Evolutionary conservation across 2,888 invertebrate genomes (phyloP).

Genomic region (Zonitis immaculata): DNA sequence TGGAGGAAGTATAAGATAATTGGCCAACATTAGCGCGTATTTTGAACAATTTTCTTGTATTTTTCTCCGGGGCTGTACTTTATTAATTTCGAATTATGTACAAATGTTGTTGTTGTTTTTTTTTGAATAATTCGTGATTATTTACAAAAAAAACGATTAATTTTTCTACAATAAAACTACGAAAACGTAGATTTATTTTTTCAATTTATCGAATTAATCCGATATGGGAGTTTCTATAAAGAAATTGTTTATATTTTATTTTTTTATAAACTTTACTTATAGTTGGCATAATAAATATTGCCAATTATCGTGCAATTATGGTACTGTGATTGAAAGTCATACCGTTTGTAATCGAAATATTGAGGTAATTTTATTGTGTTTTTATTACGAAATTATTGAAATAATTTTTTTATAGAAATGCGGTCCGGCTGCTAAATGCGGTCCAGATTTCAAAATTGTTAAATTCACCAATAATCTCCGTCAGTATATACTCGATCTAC

Average conservation of each 20-base stretch:
- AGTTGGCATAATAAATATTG: slow-evolving; percentile 30
- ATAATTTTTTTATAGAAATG: slow-evolving; percentile 36
- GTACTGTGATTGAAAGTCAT: slow-evolving; percentile 26
- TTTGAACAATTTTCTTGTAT: background rate
- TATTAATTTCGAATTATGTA: no score
- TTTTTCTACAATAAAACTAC: background rate
- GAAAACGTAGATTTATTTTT: background rate
- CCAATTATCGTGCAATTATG: slow-evolving; percentile 29
- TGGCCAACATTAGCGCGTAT: background rate
- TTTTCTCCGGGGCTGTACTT: background rate
- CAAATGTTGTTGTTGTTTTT: background rate
- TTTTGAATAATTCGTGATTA: background rate
- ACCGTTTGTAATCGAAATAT: slow-evolving; percentile 30
- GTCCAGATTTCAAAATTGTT: slow-evolving; percentile 38
- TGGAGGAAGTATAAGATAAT: no score
- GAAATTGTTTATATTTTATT: background rate
- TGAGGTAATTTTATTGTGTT: slow-evolving; percentile 20
- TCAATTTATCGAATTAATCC: background rate
- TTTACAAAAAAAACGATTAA: background rate
- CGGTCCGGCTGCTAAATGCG: slow-evolving; percentile 37
- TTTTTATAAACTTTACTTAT: slow-evolving; percentile 5
- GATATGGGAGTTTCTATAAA: background rate
- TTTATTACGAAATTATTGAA: slow-evolving; percentile 7
- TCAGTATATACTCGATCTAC: slow-evolving; percentile 41
- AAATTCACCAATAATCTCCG: slow-evolving; percentile 36